Percentiles rank a stretch among this genome's conserved stretches.
phyloP scores from a whole-genome alignment of 1,140 invertebrate genomes.

The Rhagoletis zephyria region DNA sequence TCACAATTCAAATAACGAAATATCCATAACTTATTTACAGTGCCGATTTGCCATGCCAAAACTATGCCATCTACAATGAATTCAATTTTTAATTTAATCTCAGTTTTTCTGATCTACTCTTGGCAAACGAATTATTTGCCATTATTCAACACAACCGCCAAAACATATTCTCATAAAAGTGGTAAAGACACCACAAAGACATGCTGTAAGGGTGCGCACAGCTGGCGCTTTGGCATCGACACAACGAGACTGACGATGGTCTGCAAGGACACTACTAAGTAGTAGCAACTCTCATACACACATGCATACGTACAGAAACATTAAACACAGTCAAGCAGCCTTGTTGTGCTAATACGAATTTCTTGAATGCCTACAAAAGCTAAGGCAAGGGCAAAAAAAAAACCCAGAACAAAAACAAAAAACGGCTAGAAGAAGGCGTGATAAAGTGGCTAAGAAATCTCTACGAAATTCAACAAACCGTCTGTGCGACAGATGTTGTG shows the following conservation, averaged over 20 bases:
- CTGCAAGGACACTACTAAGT: conserved; percentile 6
- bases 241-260: background rate
- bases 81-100: conserved; percentile 5
- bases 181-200: conserved; percentile 19
- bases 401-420: background rate
- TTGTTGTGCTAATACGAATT: background rate
- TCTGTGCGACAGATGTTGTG: background rate
- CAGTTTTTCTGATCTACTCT: background rate
- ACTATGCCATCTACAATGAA: conserved; percentile 10
- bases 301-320: background rate
- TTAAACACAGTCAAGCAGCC: background rate
- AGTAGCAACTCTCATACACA: background rate
- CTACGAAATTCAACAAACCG: background rate
- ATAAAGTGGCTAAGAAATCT: background rate
- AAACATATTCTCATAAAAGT: conserved; percentile 31
- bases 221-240: background rate
- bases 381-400: background rate
- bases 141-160: background rate
- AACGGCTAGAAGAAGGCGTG: background rate
- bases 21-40: background rate
- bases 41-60: background rate
- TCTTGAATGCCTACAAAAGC: conserved; percentile 30
- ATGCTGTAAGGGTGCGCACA: conserved; percentile 23
- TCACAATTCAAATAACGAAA: background rate
- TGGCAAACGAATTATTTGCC: conserved; percentile 28